Base-by-base conservation (phyloP, 2,113 vertebrate genomes). In the Illadopsis cleaveri region DNA sequence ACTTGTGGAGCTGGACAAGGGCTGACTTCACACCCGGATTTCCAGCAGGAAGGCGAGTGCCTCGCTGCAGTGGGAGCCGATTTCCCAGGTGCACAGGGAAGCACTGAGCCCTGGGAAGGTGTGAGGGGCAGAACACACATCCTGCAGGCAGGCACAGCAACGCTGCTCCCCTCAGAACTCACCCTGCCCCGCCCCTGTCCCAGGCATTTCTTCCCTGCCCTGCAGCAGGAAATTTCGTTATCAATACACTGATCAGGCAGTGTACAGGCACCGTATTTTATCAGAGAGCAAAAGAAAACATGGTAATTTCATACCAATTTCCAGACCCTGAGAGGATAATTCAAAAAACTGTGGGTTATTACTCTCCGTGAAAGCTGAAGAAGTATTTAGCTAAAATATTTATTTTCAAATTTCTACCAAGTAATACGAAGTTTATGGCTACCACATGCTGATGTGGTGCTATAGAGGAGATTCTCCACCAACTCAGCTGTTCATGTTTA, bases 1-100 rank as follows among this genome's bases (percentile, higher is more conserved):
- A 8, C 10, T 3, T 15, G 16, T 7, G 40, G 9, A 10, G 51
- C 13, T 18, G 60, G 4, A 31, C 11, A 12, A 44, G 9, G 40
- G 33, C 50, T 12, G 18, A 6, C 61, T 15, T 17, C 51, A 25
- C 31, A 21, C 4, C 4, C 45, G 12, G 3, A 3, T 18, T 11
- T 8, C 15, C 14, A 20, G 9, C 4, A 6, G 31, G 50, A 37
- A 68, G 69, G 19, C 2, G 30, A 18, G 24, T 2, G 12, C 19
- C 50, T 50, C 1, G 3, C 20, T 19, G 45, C 62, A 24, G 23
- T 0, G 14, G 28, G 30, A 65, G 17, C 2, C 3, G 6, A 10
- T 12, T 45, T n/a, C 33, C 60, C 6, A 0, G 44, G 5, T 2
- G 44, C 19, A 42, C 42, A 35, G 35, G n/a, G 33, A 48, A 50